Base-by-base conservation (phyloP, 2,113 vertebrate genomes). In the Bostrychus sinensis region DNA sequence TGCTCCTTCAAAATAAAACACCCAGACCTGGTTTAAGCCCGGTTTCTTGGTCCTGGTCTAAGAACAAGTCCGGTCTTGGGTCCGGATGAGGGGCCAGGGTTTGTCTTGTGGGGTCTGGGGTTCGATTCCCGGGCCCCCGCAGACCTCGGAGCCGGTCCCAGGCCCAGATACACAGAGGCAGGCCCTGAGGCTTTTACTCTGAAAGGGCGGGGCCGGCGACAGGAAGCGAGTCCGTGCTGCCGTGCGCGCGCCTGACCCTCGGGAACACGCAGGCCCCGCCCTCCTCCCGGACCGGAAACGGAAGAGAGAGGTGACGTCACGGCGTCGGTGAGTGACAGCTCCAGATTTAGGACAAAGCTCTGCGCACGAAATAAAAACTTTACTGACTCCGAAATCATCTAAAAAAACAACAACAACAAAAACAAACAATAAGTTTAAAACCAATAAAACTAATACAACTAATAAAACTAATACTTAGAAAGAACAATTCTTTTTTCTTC, bases 271-370 rank as follows among this genome's bases (percentile, higher is more conserved):
- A 66, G n/a, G n/a, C n/a, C n/a, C n/a, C n/a, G n/a, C n/a, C n/a
- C n/a, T n/a, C n/a, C n/a, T 83, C 87, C 70, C 61, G 64, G 69
- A 87, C 87, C 87, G 90, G 91, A 93, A 91, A 86, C 64, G 81
- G 80, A 69, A 73, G 41, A 54, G 71, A 79, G 62, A 30, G n/a
- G 62, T 90, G 89, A 91, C 91, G 89, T 88, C 83, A 90, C 46
- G n/a, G 0, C 0, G 41, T 9, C 41, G 19, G n/a, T 84, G 87
- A 89, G 83, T 88, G 88, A 84, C 89, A 86, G 63, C 41, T 43
- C 7, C 41, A 9, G 41, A 20, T 32, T 32, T 32, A 32, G n/a
- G n/a, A n/a, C n/a, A n/a, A n/a, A n/a, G n/a, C n/a, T n/a, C n/a
- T n/a, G n/a, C n/a, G n/a, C n/a, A n/a, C n/a, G n/a, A n/a, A n/a